Evolutionary conservation across 2,797 vertebrate genomes (phyloP).

Genomic region (Phataginus tricuspis): DNA sequence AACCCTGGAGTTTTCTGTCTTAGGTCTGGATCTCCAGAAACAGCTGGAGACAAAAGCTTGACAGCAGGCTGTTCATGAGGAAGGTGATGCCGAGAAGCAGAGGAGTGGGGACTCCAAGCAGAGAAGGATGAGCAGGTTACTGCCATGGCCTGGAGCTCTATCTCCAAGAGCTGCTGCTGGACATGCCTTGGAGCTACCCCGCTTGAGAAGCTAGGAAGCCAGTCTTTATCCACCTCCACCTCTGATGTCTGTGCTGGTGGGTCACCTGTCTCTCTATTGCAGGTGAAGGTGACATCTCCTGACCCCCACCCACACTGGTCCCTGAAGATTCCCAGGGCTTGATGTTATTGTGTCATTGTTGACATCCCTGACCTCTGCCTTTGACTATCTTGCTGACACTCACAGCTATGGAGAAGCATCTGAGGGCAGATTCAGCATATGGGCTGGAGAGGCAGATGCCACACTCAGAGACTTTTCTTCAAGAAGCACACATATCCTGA

Average conservation of each 20-base stretch:
- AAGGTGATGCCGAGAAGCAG: background rate
- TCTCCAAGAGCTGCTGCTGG: background rate
- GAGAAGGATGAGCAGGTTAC: background rate
- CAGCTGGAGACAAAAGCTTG: background rate
- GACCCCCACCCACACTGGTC: accelerated
- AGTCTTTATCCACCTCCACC: background rate
- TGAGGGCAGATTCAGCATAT: background rate
- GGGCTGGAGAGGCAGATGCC: background rate
- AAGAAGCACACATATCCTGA: background rate
- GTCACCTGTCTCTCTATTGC: background rate
- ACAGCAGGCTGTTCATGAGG: background rate
- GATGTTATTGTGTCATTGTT: background rate
- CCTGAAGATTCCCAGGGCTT: background rate
- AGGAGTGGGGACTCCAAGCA: background rate
- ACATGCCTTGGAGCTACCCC: too few relatives aligned
- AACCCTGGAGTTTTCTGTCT: background rate
- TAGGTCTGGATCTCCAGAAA: background rate
- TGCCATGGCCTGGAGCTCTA: accelerated
- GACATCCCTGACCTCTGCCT: background rate
- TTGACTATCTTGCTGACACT: too few relatives aligned
- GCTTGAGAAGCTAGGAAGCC: background rate
- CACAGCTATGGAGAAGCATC: background rate
- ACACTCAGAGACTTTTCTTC: background rate
- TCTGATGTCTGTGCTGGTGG: background rate
- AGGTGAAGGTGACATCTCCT: background rate